Base-by-base conservation (phyloP, 2,888 invertebrate species). In the Harmothoe impar region DNA sequence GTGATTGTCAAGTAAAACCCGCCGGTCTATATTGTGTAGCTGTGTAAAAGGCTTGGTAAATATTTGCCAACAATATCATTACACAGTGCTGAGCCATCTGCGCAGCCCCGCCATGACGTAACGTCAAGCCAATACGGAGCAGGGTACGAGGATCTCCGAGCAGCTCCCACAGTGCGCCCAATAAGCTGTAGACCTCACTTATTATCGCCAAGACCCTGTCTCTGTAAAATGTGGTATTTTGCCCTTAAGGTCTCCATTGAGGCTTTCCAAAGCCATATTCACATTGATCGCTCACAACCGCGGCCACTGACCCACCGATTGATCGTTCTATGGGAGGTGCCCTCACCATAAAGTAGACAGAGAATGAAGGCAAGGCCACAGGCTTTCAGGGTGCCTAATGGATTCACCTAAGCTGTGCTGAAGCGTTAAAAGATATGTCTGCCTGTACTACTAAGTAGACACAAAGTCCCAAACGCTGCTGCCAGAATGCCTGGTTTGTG, bases 221-320 rank as follows among this genome's bases (percentile, higher is more conserved):
- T 43, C 3, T 43, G 62, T 7, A n/a, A n/a, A 62, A 62, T 7
- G 20, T 20, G 62, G 62, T 15, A 3, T 62, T 62, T 3, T 62
- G 62, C 23, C 62, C 62, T n/a, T 3, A n/a, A 62, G 7, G 7
- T 62, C 62, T 62, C 62, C 3, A 3, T 62, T 62, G 62, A 62
- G 62, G 62, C 62, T 62, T 62, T 62, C 62, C 62, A 62, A 62
- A 62, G 62, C 62, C n/a, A 62, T 62, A 62, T 62, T 62, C n/a
- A 20, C 20, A 62, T 62, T 62, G 62, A 62, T 62, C 62, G 23
- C 1, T 1, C n/a, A n/a, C 7, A 20, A n/a, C n/a, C 3, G 62
- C 23, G 20, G 23, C 62, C 62, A 62, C 23, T 62, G 20, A 62
- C 62, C 62, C 62, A n/a, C 1, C 62, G 62, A 62, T 62, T 62